Percentiles rank a stretch among this genome's conserved stretches.
Conservation (phyloP, 2,113 vertebrate species). For the Cyanistes caeruleus region DNA sequence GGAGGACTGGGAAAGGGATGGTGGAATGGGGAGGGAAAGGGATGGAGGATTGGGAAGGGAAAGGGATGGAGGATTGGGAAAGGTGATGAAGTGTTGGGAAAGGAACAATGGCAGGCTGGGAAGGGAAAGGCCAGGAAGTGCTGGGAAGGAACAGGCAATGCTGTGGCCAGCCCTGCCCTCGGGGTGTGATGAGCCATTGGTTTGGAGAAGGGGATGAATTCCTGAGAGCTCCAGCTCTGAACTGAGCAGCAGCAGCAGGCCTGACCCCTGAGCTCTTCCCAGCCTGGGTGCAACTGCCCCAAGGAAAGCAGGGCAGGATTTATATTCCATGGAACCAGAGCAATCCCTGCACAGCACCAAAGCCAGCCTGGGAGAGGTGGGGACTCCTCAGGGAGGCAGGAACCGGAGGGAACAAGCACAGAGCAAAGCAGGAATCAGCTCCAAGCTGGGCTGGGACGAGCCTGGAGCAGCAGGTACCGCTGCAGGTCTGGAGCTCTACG, state of each 20-base stretch:
- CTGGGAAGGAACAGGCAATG: rapidly evolving
- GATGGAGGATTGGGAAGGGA: too few relatives aligned
- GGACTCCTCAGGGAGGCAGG: not conserved
- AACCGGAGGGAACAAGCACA: not conserved
- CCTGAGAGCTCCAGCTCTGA: not conserved
- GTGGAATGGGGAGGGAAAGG: too few relatives aligned
- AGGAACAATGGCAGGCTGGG: too few relatives aligned
- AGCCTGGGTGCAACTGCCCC: not conserved
- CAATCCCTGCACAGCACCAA: not conserved
- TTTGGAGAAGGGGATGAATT: not conserved
- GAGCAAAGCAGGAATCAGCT: not conserved
- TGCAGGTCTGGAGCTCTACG: not conserved
- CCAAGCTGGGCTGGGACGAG: not conserved
- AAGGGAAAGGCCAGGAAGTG: not conserved
- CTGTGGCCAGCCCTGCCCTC: not conserved
- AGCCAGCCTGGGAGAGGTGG: not conserved
- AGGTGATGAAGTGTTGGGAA: too few relatives aligned
- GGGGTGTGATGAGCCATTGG: rapidly evolving
- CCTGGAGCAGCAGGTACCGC: not conserved
- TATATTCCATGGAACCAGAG: not conserved
- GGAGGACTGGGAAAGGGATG: too few relatives aligned
- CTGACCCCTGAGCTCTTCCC: too few relatives aligned
- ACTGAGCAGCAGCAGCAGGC: not conserved
- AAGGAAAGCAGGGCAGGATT: not conserved
- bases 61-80: too few relatives aligned